phyloP scores from a whole-genome alignment of 2,797 vertebrate species.

The Myotis daubentonii region DNA sequence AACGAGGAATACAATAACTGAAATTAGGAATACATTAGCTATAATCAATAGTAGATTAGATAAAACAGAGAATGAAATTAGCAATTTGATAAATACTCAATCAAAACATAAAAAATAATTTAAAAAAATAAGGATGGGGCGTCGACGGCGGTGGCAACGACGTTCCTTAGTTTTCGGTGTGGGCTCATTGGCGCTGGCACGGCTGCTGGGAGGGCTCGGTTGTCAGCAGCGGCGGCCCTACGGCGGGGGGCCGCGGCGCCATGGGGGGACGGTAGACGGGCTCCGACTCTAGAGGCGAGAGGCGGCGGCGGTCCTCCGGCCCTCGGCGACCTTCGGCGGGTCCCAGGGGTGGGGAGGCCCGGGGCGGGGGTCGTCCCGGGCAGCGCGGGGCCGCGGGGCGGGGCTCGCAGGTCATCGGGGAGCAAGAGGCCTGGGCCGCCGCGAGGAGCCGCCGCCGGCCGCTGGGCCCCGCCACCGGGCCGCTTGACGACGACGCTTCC shows the following conservation, averaged over 20 bases:
- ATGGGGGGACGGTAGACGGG: slow-evolving; percentile 82
- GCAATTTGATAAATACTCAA: background rate
- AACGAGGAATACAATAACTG: background rate
- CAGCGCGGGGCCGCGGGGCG: slow-evolving; percentile 59
- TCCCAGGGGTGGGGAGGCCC: slow-evolving; percentile 24
- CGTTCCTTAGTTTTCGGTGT: slow-evolving; percentile 84
- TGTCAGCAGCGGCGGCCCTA: slow-evolving; percentile 67
- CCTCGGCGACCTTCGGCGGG: slow-evolving; percentile 36
- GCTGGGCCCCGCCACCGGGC: slow-evolving; percentile 58
- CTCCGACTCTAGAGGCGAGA: background rate
- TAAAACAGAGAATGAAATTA: background rate
- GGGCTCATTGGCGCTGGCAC: slow-evolving; percentile 85
- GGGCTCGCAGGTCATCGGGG: slow-evolving; percentile 45
- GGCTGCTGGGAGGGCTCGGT: slow-evolving; percentile 39
- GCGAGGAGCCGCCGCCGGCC: slow-evolving; percentile 60
- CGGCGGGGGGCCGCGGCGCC: slow-evolving; percentile 9
- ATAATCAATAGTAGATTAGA: background rate
- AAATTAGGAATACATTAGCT: background rate
- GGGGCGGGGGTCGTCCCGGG: slow-evolving; percentile 58
- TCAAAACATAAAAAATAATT: background rate
- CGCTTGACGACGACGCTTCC: slow-evolving; percentile 71
- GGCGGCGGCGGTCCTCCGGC: background rate
- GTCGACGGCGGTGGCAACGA: slow-evolving; percentile 50
- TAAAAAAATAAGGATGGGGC: slow-evolving; percentile 7
- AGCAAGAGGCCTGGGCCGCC: slow-evolving; percentile 44